Evolutionary conservation across 2,888 invertebrate genomes (phyloP).

Genomic region (Dynastes tityus): DNA sequence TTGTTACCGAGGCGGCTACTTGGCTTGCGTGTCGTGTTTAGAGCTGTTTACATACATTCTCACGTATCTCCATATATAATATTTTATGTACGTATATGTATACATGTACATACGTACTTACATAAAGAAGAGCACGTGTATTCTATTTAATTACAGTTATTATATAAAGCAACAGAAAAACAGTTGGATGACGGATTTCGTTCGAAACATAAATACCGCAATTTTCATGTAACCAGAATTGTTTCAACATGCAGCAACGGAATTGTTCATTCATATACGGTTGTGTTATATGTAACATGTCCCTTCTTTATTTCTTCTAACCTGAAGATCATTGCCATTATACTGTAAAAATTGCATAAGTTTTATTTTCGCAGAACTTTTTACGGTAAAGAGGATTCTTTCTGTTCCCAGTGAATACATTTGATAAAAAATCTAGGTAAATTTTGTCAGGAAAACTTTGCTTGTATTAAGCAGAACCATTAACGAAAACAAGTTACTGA

Average conservation of each 20-base stretch:
- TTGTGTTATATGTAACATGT: too few relatives aligned
- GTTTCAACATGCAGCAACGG: conserved; percentile 34
- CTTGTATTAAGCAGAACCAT: too few relatives aligned
- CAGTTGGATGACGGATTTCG: conserved; percentile 40
- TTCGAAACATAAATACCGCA: conserved; percentile 28
- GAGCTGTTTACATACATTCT: neutral
- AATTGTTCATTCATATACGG: neutral
- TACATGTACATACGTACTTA: neutral
- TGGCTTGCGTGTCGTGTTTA: conserved; percentile 4
- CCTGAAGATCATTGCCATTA: too few relatives aligned
- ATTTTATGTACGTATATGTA: conserved; percentile 8
- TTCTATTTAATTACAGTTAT: conserved; percentile 42
- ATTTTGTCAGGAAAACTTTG: too few relatives aligned
- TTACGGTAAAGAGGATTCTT: too few relatives aligned
- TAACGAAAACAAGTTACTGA: too few relatives aligned
- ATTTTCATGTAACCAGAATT: conserved; percentile 26
- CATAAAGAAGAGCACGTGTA: conserved; percentile 32
- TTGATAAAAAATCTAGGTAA: too few relatives aligned
- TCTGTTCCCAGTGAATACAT: too few relatives aligned
- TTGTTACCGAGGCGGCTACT: conserved; percentile 7
- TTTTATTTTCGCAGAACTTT: too few relatives aligned
- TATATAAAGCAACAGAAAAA: conserved; percentile 28
- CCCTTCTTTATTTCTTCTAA: too few relatives aligned
- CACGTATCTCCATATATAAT: neutral
- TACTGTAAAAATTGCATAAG: too few relatives aligned